These are phyloP conservation scores for Saguinus midas DNA, from an alignment of 2,113 vertebrate species.

Conservation along the genomic window DNA sequence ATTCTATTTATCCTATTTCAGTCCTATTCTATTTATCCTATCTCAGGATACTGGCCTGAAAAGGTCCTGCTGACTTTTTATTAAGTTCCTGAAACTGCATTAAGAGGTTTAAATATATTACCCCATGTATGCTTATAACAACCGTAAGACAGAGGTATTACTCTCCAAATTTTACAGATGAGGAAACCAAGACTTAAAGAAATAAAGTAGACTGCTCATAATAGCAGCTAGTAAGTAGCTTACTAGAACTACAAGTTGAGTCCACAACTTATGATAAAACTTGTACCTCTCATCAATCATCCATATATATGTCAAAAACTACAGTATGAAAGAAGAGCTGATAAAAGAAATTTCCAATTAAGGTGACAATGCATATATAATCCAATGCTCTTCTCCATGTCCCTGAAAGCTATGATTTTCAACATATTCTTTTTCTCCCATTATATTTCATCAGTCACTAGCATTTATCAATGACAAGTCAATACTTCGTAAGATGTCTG, in stretches of 20 bases:
- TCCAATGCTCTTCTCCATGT: neutral
- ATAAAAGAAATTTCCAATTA: neutral
- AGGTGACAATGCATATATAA: neutral
- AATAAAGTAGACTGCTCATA: neutral
- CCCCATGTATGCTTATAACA: neutral
- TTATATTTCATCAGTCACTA: neutral
- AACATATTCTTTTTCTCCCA: neutral
- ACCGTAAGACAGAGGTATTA: neutral
- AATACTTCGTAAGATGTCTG: neutral
- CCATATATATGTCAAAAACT: neutral
- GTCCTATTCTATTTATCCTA: neutral
- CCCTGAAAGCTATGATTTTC: conserved; percentile 2
- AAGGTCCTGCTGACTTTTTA: neutral
- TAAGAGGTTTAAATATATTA: neutral
- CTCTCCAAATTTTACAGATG: neutral
- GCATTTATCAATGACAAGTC: neutral
- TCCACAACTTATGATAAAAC: neutral
- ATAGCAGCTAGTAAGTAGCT: neutral
- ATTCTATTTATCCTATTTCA: neutral
- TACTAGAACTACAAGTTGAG: neutral
- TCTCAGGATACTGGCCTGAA: neutral
- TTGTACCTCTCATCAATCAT: neutral
- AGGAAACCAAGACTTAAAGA: neutral
- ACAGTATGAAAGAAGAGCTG: neutral
- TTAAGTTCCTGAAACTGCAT: neutral